phyloP scores from a whole-genome alignment of 2,113 vertebrate species.

The Alligator sinensis region DNA sequence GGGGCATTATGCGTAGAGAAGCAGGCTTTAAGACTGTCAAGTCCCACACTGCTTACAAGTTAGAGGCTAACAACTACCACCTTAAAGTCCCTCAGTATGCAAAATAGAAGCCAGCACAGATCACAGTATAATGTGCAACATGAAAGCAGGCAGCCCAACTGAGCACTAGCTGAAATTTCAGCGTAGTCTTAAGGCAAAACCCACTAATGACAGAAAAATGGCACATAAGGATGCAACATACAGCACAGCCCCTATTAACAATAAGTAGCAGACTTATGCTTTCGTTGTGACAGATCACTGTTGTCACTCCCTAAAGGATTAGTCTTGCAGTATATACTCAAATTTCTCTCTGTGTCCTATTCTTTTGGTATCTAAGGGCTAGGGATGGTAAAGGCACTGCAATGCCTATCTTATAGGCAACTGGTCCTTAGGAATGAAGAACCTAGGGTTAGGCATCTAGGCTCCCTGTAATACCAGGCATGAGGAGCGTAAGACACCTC shows the following conservation, averaged over 20 bases:
- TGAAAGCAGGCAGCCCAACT: not conserved
- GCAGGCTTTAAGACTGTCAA: not conserved
- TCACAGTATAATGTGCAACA: not conserved
- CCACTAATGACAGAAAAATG: not conserved
- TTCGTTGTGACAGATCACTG: not conserved
- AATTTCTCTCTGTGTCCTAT: not conserved
- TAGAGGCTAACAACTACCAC: not conserved
- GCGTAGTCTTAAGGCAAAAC: not conserved
- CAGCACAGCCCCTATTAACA: not conserved
- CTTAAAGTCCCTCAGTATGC: not conserved
- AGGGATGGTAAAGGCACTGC: not conserved
- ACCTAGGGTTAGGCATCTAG: not conserved
- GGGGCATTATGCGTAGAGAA: not conserved
- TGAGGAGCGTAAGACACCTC: fast-evolving
- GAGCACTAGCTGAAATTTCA: not conserved
- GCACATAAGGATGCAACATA: not conserved
- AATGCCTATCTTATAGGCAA: not conserved
- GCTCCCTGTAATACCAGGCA: not conserved
- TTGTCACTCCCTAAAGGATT: not conserved
- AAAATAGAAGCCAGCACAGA: not conserved
- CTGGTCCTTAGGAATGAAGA: not conserved
- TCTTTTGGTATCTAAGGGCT: not conserved
- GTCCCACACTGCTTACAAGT: not conserved
- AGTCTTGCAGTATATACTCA: not conserved
- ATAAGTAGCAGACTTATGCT: not conserved